Base-by-base conservation (phyloP, 2,888 invertebrate species). In the Parascotia fuliginaria region DNA sequence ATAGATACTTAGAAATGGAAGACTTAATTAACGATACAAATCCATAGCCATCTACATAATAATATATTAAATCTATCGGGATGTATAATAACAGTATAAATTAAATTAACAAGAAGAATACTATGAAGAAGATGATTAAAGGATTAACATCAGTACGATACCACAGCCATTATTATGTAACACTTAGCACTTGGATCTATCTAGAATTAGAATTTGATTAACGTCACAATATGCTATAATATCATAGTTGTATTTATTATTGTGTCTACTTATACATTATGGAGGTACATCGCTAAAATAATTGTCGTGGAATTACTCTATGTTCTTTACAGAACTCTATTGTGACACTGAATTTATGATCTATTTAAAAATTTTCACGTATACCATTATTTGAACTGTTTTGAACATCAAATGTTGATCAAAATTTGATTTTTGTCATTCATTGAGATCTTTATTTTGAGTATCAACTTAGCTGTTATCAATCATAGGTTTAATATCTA, bases 81-180 rank as follows among this genome's bases (percentile, higher is more conserved):
- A 75, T 80, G 71, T 77, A 70, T 74, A 74, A 72, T 65, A 72
- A 73, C 69, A 60, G 69, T 73, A 72, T 65, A 75, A 75, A 76
- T 54, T 67, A 75, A 70, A 72, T 55, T 79, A 82, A 80, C 65
- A 58, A 77, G 76, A 72, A 80, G 72, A 79, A 77, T 67, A 74
- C 70, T 77, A 81, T 72, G 77, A 83, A 66, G 65, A 81, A 73
- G 71, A 71, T 82, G 78, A 83, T 83, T 82, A 83, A 81, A 60
- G 82, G 79, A 80, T 83, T 82, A 86, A 85, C 77, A 82, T 89
- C 87, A 89, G 88, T 90, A 83, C 87, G 75, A 85, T 87, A 87
- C 89, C 92, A 92, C 92, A 92, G 92, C 92, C 92, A 90, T 92
- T 87, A 85, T 84, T 79, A 80, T 77, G 76, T 86, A 84, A 85